These are phyloP conservation scores for Geotrupes spiniger DNA, from an alignment of 2,888 invertebrate species.

Conservation along the genomic window DNA sequence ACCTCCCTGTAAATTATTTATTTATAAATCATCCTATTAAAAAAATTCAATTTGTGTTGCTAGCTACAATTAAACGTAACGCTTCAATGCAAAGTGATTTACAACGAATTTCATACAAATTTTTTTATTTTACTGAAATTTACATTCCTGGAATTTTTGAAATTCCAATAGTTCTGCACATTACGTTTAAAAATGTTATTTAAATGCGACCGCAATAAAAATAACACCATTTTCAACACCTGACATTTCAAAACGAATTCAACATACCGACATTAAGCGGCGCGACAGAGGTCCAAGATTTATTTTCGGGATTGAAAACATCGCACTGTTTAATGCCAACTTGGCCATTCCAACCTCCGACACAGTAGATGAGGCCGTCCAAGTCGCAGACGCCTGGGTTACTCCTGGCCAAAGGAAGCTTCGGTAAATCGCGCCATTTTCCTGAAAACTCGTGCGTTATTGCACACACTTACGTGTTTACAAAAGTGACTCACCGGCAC, in stretches of 20 bases:
- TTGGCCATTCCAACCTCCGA: slow-evolving; percentile 78
- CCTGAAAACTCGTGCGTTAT: no score
- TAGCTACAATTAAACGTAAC: no score
- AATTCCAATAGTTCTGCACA: no score
- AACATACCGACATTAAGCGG: slow-evolving; percentile 62
- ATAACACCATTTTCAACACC: no score
- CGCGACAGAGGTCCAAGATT: slow-evolving; percentile 67
- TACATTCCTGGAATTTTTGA: no score
- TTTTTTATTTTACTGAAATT: no score
- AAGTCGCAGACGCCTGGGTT: slow-evolving; percentile 68
- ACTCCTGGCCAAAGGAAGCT: slow-evolving; percentile 62
- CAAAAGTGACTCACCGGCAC: slow-evolving; percentile 55
- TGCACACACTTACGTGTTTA: no score
- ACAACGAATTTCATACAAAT: no score
- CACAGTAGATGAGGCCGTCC: slow-evolving; percentile 66
- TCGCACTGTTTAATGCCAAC: slow-evolving; percentile 71
- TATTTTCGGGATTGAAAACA: slow-evolving; percentile 61
- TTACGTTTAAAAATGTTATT: no score
- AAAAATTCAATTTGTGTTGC: no score
- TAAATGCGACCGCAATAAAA: no score
- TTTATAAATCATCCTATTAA: neutral
- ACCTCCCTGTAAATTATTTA: slow-evolving; percentile 57
- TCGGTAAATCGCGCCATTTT: slow-evolving; percentile 50
- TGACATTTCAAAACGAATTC: neutral
- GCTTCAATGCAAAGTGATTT: no score